Conservation (phyloP, 2,113 vertebrate species). For the Sphyrna mokarran region DNA sequence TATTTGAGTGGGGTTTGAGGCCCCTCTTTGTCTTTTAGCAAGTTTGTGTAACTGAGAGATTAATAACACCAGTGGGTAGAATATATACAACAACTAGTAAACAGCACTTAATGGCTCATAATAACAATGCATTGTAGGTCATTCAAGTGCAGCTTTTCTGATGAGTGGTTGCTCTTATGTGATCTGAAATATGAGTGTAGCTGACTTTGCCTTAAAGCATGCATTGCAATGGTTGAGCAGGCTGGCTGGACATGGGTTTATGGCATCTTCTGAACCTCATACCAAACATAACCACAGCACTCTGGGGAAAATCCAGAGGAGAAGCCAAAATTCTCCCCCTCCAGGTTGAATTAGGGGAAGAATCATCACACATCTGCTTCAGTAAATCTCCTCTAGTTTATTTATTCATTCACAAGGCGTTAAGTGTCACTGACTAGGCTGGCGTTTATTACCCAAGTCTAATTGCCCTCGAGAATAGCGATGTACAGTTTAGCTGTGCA, state of each 20-base stretch:
- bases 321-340: neutral
- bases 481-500: too few relatives aligned
- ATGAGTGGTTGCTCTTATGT: neutral
- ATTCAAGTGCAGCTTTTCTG: neutral
- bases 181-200: neutral
- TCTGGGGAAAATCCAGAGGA: neutral
- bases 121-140: neutral
- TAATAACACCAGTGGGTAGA: neutral
- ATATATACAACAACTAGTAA: neutral
- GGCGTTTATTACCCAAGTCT: too few relatives aligned
- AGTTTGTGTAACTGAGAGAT: neutral
- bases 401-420: neutral
- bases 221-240: neutral
- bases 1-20: neutral
- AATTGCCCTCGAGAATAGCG: too few relatives aligned
- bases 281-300: neutral
- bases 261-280: neutral
- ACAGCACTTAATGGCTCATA: too few relatives aligned
- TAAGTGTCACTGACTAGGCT: neutral
- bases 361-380: neutral
- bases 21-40: neutral
- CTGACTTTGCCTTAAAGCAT: neutral
- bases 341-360: neutral
- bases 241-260: neutral
- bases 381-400: neutral